Evolutionary conservation across 1,140 invertebrate species (phyloP), one percentile per base, ranked within the genome.

Genomic region (Drosophila santomea): DNA sequence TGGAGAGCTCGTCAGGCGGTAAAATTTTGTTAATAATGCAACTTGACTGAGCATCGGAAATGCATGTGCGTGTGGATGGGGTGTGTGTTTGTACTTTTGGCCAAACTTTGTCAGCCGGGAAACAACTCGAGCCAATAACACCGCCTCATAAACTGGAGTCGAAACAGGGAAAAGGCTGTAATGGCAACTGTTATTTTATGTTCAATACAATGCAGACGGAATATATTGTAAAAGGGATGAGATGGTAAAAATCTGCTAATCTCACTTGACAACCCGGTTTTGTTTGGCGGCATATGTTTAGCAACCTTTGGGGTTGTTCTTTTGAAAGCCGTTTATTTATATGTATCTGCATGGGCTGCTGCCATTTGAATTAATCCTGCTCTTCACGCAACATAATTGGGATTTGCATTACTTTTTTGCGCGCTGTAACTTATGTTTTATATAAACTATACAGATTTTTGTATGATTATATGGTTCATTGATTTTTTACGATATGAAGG

Each of bases 11-110:
- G 71, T 71, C 76, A 80, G 72, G 66, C 80, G 76, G 76, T 51
- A 80, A 50, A 78, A 76, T 78, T 72, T 61, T 62, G 74, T 66
- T 74, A 52, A 61, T 67, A 75, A 74, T 68, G 71, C 77, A 76
- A 50, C 64, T 15, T 71, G 51, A 28, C 17, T 36, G 36, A 60
- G 54, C 64, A 60, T 62, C 62, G 78, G 82, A 86, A 86, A 69
- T 69, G 47, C 62, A 69, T 81, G 68, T 38, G 45, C 32, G 61
- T 39, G 25, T 32, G 28, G 25, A 3, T 51, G n/a, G n/a, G 8
- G n/a, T 51, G n/a, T 35, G n/a, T 51, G n/a, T 35, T 51, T 51
- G 25, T 17, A 12, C 23, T 28, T 48, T 25, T 48, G 59, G 23
- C 15, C 23, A 20, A 59, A 35, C 41, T 52, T 62, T 61, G 17